Evolutionary conservation across 1,140 invertebrate genomes (phyloP).

Genomic region (Drosophila fuyamai): DNA sequence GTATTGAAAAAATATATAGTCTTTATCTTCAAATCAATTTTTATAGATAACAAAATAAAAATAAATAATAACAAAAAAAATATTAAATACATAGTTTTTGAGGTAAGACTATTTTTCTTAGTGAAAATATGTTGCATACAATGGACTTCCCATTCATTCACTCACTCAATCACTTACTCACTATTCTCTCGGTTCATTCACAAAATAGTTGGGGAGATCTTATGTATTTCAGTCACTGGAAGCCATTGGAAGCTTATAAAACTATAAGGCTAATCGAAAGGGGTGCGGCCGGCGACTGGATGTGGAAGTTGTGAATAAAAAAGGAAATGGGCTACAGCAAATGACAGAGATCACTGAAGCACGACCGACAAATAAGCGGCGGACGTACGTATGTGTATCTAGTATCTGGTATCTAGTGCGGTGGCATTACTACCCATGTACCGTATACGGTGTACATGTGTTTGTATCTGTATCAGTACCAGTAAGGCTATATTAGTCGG

Average conservation of each 20-base stretch:
- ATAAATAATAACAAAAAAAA: no score
- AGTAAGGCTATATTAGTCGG: conserved; percentile 1
- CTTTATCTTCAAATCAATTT: no score
- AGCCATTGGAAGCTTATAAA: conserved; percentile 39
- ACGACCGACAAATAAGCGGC: conserved; percentile 70
- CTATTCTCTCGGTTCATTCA: conserved; percentile 47
- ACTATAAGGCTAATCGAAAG: conserved; percentile 23
- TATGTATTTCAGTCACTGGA: conserved; percentile 54
- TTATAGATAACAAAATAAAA: no score
- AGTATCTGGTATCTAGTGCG: conserved; percentile 56
- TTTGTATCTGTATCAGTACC: conserved; percentile 31
- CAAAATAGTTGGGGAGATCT: conserved; percentile 35
- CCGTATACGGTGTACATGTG: conserved; percentile 1
- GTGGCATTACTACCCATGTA: conserved; percentile 52
- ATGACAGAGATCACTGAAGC: conserved; percentile 82
- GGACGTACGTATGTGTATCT: conserved; percentile 69
- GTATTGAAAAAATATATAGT: no score
- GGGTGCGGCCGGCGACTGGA: conserved; percentile 57
- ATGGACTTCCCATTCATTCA: conserved; percentile 12
- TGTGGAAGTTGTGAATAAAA: conserved; percentile 66
- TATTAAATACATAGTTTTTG: no score
- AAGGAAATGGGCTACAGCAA: conserved; percentile 81
- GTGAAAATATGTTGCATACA: conserved; percentile 13
- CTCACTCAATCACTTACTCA: conserved; percentile 13
- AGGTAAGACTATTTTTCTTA: not conserved